phyloP scores from a whole-genome alignment of 2,797 vertebrate species.

The Pachyuromys duprasi region DNA sequence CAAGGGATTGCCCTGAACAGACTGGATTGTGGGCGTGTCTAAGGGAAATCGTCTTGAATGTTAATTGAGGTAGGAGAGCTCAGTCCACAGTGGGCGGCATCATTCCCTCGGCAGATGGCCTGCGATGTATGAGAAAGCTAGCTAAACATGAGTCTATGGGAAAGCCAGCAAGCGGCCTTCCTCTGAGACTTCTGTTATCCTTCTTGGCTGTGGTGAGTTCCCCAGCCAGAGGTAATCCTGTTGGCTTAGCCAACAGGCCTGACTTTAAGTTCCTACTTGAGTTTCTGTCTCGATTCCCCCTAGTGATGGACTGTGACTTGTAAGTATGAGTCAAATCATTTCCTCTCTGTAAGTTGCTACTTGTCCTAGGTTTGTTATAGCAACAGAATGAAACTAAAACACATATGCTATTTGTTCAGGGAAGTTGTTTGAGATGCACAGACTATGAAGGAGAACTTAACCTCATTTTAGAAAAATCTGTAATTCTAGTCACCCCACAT shows the following conservation, averaged over 20 bases:
- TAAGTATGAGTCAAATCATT: neutral
- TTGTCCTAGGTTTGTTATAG: neutral
- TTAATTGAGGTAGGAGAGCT: no score
- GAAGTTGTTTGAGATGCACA: neutral
- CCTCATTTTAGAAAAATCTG: neutral
- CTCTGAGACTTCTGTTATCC: neutral
- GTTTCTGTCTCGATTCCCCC: neutral
- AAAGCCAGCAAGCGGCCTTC: neutral
- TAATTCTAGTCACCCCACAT: neutral
- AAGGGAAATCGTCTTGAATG: neutral
- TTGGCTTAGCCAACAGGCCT: neutral
- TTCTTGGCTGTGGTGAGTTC: neutral
- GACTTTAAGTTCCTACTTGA: neutral
- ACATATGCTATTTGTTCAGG: neutral
- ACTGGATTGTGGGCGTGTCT: neutral
- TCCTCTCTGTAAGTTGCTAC: neutral
- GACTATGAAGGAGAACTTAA: neutral
- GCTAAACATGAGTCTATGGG: neutral
- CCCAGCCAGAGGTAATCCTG: neutral
- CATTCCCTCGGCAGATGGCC: neutral
- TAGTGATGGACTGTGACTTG: neutral
- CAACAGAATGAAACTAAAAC: neutral
- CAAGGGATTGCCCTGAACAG: neutral
- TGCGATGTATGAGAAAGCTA: neutral
- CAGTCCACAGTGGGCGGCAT: neutral